A percentile compares a stretch with the other conserved stretches of the same genome.
Evolutionary conservation across 2,888 invertebrate genomes (phyloP).

Genomic region (Nomada ferruginata): DNA sequence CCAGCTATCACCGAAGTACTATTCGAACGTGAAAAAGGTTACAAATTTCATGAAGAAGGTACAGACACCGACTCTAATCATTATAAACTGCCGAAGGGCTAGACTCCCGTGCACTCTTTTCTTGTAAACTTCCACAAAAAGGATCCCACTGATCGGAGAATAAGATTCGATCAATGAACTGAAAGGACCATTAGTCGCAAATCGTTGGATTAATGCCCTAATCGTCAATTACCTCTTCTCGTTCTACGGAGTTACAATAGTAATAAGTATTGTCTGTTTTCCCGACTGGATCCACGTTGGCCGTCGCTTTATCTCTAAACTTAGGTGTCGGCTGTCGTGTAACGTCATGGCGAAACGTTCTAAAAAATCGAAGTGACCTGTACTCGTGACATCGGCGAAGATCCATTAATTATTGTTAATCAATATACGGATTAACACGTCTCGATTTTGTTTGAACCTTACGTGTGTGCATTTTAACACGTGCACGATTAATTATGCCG

Average conservation of each 20-base stretch:
- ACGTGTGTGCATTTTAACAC: conserved; percentile 47
- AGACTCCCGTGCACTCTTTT: conserved; percentile 28
- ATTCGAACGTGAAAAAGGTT: too few relatives aligned
- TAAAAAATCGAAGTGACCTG: background rate
- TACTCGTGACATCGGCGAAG: conserved; percentile 35
- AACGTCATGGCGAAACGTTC: conserved; percentile 45
- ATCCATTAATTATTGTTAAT: conserved; percentile 25
- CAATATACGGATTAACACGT: conserved; percentile 30
- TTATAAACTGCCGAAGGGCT: conserved; percentile 7
- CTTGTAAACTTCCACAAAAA: background rate
- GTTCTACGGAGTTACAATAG: conserved; percentile 55
- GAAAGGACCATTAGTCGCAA: conserved; percentile 43
- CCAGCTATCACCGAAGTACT: too few relatives aligned
- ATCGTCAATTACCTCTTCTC: conserved; percentile 29
- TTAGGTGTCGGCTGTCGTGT: conserved; percentile 37
- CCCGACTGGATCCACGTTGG: conserved; percentile 49
- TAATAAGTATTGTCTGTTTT: conserved; percentile 72
- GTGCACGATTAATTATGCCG: conserved; percentile 46
- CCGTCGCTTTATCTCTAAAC: conserved; percentile 36
- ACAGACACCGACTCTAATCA: background rate
- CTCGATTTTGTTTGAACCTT: conserved; percentile 13
- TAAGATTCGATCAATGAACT: background rate
- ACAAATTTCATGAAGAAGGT: background rate
- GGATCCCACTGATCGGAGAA: background rate
- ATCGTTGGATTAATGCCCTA: conserved; percentile 61